A percentile compares a stretch with the other conserved stretches of the same genome.
Evolutionary conservation across 2,113 vertebrate genomes (phyloP).

Genomic region (Calonectris borealis): DNA sequence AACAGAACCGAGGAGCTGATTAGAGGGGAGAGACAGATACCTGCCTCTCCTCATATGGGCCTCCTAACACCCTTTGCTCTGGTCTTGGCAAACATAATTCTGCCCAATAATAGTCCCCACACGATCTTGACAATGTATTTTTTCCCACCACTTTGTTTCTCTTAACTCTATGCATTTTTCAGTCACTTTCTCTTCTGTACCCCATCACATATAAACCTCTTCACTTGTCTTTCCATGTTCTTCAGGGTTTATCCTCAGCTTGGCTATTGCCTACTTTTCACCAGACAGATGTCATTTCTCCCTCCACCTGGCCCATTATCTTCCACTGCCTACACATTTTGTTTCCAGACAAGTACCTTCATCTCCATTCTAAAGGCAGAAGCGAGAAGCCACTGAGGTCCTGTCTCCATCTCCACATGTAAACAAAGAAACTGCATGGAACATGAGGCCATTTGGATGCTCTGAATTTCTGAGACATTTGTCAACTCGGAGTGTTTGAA

Average conservation of each 20-base stretch:
- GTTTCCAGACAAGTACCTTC: background rate
- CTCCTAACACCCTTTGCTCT: background rate
- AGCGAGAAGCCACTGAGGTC: background rate
- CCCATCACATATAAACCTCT: background rate
- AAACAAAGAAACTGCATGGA: background rate
- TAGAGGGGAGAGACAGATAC: background rate
- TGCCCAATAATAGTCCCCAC: background rate
- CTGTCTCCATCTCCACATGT: background rate
- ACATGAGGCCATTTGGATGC: background rate
- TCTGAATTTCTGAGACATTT: background rate
- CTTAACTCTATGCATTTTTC: background rate
- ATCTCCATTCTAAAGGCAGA: background rate
- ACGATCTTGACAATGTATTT: background rate
- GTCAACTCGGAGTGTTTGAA: background rate
- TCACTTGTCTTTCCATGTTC: background rate
- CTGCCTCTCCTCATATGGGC: background rate
- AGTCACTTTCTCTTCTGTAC: background rate
- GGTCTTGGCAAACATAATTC: background rate
- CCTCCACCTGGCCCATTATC: background rate
- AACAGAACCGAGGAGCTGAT: background rate
- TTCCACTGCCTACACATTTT: background rate
- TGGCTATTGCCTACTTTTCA: background rate
- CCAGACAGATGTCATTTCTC: background rate
- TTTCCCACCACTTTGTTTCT: background rate
- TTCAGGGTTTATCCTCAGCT: background rate